A percentile compares a stretch with the other conserved stretches of the same genome.
Conservation (phyloP, 2,113 vertebrate genomes). For the Ariopsis seemanni region DNA sequence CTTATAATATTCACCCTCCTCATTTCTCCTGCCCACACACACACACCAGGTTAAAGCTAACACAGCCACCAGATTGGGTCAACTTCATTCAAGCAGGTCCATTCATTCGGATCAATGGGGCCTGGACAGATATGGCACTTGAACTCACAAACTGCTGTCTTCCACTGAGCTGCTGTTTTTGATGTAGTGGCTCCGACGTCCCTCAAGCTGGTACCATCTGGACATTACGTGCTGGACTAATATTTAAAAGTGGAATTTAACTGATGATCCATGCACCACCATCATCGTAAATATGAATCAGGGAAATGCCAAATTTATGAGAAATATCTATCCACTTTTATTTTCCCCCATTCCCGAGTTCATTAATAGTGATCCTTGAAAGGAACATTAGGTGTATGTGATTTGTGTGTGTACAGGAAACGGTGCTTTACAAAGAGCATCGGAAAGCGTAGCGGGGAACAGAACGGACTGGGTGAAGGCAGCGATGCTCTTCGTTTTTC, state of each 20-base stretch:
- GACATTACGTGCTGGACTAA: conserved; percentile 17
- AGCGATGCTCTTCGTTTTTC: conserved; percentile 17
- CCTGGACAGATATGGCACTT: conserved; percentile 71
- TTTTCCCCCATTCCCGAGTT: background rate
- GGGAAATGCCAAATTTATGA: background rate
- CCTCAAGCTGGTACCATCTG: conserved; percentile 19
- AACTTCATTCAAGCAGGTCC: conserved; percentile 61
- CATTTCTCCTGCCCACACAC: background rate
- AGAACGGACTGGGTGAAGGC: conserved; percentile 7
- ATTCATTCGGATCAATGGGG: conserved; percentile 67
- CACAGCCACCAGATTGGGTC: conserved; percentile 60
- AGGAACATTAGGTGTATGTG: background rate
- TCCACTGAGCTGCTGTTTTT: conserved; percentile 54
- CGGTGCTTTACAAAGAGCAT: background rate
- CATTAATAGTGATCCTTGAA: background rate
- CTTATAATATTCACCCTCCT: conserved; percentile 39
- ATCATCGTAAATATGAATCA: background rate
- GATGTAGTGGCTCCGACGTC: conserved; percentile 50
- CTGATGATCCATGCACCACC: background rate
- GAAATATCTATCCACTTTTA: no score
- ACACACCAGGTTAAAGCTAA: conserved; percentile 24
- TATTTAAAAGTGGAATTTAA: background rate
- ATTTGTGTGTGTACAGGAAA: background rate
- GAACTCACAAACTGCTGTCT: conserved; percentile 74
- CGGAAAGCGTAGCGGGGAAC: background rate